Percentiles rank a stretch among this genome's conserved stretches.
Evolutionary conservation across 30 jellyfish, hydroid and myxozoan species (phyloP).

Genomic region (Pseudorhiza aurosa): DNA sequence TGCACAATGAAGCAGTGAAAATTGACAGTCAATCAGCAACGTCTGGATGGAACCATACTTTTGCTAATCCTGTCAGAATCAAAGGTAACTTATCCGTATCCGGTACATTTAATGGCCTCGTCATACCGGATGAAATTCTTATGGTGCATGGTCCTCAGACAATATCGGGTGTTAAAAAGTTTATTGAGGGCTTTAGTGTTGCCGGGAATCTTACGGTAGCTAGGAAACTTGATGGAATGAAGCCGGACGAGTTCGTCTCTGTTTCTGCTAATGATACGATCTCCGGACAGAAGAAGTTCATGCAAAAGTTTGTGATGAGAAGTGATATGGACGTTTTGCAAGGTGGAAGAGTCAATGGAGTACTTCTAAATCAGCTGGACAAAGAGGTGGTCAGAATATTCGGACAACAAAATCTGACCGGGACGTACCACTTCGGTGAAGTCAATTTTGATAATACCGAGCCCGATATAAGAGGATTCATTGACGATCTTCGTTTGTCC

Average conservation of each 20-base stretch:
- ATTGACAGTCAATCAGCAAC: neutral
- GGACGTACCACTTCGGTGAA: neutral
- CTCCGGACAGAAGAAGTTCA: constrained; percentile 4
- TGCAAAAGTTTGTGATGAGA: neutral
- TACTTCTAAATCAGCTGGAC: neutral
- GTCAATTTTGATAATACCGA: neutral
- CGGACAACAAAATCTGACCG: constrained; percentile 15
- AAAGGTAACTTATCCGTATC: constrained; percentile 11
- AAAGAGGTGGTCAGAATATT: neutral
- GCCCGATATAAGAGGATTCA: neutral
- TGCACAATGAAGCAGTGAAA: neutral
- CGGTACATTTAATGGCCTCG: constrained; percentile 33
- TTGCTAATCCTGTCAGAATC: constrained; percentile 8
- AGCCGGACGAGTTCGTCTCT: constrained; percentile 9
- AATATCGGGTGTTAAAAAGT: constrained; percentile 28
- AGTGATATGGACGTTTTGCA: neutral
- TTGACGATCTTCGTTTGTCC: neutral
- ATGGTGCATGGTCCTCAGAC: constrained; percentile 14
- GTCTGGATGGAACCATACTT: neutral
- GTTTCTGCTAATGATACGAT: neutral
- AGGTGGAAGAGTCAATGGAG: constrained; percentile 8
- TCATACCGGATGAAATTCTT: constrained; percentile 45
- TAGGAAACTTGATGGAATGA: constrained; percentile 17
- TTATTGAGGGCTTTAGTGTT: neutral
- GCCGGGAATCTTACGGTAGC: neutral